phyloP scores from a whole-genome alignment of 2,113 vertebrate species.

The Malaclemys terrapin region DNA sequence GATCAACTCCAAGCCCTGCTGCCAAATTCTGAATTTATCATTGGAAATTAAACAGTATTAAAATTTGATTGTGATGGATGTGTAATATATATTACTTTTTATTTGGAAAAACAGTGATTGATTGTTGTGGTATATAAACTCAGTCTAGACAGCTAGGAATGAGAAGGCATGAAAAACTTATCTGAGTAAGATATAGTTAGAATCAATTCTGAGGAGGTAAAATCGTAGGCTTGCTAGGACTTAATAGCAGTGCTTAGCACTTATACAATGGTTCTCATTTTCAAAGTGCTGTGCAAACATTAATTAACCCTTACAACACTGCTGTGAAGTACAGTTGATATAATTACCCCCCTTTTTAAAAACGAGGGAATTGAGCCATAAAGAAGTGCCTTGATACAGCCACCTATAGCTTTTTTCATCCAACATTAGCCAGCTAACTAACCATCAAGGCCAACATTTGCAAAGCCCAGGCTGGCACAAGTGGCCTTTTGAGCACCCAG shows the following conservation, averaged over 20 bases:
- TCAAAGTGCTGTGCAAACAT: neutral
- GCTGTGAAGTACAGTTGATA: neutral
- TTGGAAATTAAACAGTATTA: conserved; percentile 41
- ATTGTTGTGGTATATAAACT: neutral
- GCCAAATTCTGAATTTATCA: conserved; percentile 41
- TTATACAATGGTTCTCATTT: neutral
- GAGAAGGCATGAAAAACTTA: neutral
- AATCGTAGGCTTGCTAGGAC: neutral
- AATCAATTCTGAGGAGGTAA: neutral
- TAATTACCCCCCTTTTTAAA: neutral
- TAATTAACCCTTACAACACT: neutral
- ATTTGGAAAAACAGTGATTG: neutral
- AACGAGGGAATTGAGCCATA: neutral
- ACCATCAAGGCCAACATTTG: neutral
- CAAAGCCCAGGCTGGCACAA: neutral
- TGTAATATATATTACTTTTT: neutral
- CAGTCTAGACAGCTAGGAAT: neutral
- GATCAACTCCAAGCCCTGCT: conserved; percentile 39
- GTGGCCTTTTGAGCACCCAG: neutral
- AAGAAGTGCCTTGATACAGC: neutral
- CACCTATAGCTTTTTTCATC: neutral
- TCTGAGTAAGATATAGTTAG: neutral
- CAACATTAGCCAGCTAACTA: neutral
- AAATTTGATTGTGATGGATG: neutral
- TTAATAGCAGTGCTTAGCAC: neutral